Percentiles rank a stretch among this genome's conserved stretches.
Conservation (phyloP, 2,113 vertebrate species). For the Nesospiza acunhae region DNA sequence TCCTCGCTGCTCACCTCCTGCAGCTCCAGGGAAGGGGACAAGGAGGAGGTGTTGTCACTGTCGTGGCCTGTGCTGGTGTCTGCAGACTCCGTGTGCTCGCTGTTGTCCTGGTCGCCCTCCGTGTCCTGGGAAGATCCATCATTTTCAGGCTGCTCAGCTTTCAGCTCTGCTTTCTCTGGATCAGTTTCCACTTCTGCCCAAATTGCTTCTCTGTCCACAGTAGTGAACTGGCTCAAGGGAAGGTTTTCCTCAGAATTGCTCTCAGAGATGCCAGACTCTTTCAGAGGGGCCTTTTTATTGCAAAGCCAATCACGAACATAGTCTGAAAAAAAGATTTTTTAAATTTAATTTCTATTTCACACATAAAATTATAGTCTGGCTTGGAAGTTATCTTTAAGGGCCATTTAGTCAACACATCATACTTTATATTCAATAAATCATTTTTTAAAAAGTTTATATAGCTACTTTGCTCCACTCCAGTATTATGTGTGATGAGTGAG, state of each 20-base stretch:
- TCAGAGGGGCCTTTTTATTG: constrained; percentile 73
- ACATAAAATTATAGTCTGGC: neutral
- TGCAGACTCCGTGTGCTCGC: constrained; percentile 91
- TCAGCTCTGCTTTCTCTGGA: constrained; percentile 61
- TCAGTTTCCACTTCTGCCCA: constrained; percentile 89
- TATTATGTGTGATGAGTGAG: neutral
- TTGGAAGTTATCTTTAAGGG: neutral
- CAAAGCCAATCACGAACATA: constrained; percentile 64
- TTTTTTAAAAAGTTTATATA: neutral
- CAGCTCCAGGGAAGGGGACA: constrained; percentile 77
- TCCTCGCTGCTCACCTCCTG: constrained; percentile 70
- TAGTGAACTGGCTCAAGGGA: constrained; percentile 74
- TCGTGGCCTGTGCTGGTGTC: constrained; percentile 85
- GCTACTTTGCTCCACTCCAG: neutral
- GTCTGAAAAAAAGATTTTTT: constrained; percentile 27
- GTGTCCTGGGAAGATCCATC: neutral
- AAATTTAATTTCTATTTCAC: neutral
- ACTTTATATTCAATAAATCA: neutral
- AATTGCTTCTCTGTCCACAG: constrained; percentile 89
- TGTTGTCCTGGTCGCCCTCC: constrained; percentile 67
- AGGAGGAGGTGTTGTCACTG: constrained; percentile 87
- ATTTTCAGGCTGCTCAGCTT: constrained; percentile 27
- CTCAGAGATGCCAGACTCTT: constrained; percentile 44
- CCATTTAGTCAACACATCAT: neutral
- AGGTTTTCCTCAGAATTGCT: constrained; percentile 72